A percentile compares a stretch with the other conserved stretches of the same genome.
phyloP scores from a whole-genome alignment of 2,113 vertebrate species.

The Chamaetylas fuelleborni region DNA sequence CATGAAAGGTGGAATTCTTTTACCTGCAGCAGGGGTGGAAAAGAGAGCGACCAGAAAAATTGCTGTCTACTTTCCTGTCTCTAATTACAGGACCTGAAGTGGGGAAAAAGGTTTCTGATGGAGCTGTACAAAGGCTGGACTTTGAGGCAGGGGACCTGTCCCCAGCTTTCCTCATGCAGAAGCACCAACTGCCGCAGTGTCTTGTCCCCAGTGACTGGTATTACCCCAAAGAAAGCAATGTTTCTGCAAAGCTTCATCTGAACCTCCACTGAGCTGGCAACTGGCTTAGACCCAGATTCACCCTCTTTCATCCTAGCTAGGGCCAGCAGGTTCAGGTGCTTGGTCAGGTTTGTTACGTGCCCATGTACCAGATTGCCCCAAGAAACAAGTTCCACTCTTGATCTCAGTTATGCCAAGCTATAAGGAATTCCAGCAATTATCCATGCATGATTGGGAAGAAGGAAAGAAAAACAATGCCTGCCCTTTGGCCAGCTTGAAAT shows the following conservation, averaged over 20 bases:
- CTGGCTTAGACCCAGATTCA: not conserved
- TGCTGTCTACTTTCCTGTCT: not conserved
- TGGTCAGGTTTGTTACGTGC: not conserved
- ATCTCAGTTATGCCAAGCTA: not conserved
- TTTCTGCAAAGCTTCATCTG: not conserved
- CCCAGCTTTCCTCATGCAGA: not conserved
- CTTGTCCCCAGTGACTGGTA: too few species aligned
- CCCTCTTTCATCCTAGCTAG: not conserved
- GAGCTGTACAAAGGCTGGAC: not conserved
- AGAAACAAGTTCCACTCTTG: not conserved
- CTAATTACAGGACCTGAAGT: not conserved
- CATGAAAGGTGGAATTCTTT: not conserved
- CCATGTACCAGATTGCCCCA: not conserved
- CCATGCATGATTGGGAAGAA: not conserved
- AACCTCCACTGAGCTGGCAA: not conserved
- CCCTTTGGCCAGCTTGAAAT: not conserved
- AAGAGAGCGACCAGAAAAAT: not conserved
- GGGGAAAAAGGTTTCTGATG: not conserved
- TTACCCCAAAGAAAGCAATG: not conserved
- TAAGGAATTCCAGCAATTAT: not conserved
- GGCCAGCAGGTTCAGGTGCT: not conserved
- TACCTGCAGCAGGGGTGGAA: not conserved
- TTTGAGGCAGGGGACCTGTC: not conserved
- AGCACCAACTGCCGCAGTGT: not conserved
- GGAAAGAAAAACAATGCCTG: fast-evolving